Base-by-base conservation (phyloP, 2,888 invertebrate genomes). In the Trichogramma evanescens region DNA sequence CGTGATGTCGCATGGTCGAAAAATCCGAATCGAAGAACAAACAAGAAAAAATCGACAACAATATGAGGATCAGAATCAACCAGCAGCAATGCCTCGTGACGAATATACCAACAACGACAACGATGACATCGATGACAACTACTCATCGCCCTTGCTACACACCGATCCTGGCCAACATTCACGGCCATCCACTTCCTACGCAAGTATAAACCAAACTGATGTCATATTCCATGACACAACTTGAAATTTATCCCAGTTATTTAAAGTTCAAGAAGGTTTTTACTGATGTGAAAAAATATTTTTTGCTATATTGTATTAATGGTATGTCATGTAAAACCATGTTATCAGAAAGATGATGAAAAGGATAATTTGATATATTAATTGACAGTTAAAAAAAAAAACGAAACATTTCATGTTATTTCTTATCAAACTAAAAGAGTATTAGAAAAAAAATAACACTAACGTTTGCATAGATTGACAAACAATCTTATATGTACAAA, bases 111-210 rank as follows among this genome's bases (percentile, higher is more conserved):
- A 66, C 64, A 64, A 60, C 79, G 72, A 75, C 79, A 72, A 74
- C 71, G 72, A 71, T 76, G 74, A 75, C 64, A 67, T 8, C 13
- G 49, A 67, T 53, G 62, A 68, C 62, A 70, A 70, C 66, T 68
- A 74, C 65, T 69, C 73, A 68, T 70, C 75, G 71, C 73, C 77
- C 72, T 70, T 77, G 67, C 74, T 79, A 73, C 71, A 72, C 70
- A 71, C 70, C 66, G 66, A 72, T 69, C 67, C 69, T 70, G 63
- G 68, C 66, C 73, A 71, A 68, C 67, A n/a, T 2, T 50, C 7
- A 26, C 56, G 78, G 74, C 77, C 80, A 77, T 81, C 81, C 77
- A 79, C 79, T 79, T 78, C 84, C 84, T 84, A 84, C 84, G 82
- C 83, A 83, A 84, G 84, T 84, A 79, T 84, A 82, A 82, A 79